A percentile compares a stretch with the other conserved stretches of the same genome.
Evolutionary conservation across 2,888 invertebrate species (phyloP).

Genomic region (Netelia virgata): DNA sequence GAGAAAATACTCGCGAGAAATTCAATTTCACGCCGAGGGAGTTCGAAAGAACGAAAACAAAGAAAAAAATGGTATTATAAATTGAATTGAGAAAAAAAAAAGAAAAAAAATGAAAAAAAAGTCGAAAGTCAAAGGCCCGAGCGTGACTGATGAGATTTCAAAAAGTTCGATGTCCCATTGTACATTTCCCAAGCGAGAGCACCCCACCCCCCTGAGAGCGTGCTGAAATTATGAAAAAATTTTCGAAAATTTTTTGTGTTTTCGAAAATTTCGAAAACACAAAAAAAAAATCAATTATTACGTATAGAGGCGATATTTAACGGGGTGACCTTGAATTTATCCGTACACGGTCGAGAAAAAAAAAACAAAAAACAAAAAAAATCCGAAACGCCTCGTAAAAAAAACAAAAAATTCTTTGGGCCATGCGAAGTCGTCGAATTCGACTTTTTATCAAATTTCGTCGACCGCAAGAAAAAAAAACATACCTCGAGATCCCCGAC

Average conservation of each 20-base stretch:
- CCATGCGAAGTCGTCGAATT: slow-evolving; percentile 7
- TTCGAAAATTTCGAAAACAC: too few species aligned
- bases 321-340: not conserved
- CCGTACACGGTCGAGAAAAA: not conserved
- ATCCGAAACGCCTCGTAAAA: not conserved
- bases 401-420: not conserved
- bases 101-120: slow-evolving; percentile 21
- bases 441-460: slow-evolving; percentile 29
- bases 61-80: not conserved
- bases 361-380: not conserved
- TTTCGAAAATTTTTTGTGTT: slow-evolving; percentile 12
- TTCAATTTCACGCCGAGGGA: slow-evolving; percentile 41
- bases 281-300: not conserved
- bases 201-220: not conserved
- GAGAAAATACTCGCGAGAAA: slow-evolving; percentile 51
- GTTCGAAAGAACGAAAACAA: not conserved
- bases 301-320: not conserved
- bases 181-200: slow-evolving; percentile 61
- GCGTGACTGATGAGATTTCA: slow-evolving; percentile 67
- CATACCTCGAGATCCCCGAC: not conserved
- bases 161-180: slow-evolving; percentile 72
- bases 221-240: slow-evolving; percentile 39
- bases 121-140: slow-evolving; percentile 57
- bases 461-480: slow-evolving; percentile 7
- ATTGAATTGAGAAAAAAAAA: not conserved